A percentile compares a stretch with the other conserved stretches of the same genome.
phyloP scores from a whole-genome alignment of 1,140 invertebrate species.

The Dufourea novaeangliae region DNA sequence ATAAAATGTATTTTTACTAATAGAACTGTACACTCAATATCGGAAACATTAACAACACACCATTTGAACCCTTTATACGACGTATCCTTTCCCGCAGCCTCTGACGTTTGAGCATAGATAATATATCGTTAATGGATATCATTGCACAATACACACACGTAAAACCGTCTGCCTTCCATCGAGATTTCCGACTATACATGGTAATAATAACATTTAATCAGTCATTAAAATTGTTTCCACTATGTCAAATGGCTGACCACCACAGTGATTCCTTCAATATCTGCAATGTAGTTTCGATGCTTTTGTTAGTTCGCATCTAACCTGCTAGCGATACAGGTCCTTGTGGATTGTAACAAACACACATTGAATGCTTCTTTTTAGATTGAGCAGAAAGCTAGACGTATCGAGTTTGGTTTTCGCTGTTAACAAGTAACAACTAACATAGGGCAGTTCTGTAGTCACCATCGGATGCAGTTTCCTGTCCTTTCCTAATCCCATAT shows the following conservation, averaged over 20 bases:
- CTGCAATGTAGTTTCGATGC: slow-evolving; percentile 35
- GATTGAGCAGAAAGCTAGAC: slow-evolving; percentile 69
- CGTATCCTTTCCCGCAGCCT: slow-evolving; percentile 50
- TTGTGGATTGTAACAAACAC: slow-evolving; percentile 23
- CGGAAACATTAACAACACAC: slow-evolving; percentile 41
- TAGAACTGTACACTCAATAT: slow-evolving; percentile 60
- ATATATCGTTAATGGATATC: slow-evolving; percentile 59
- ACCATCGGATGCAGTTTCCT: slow-evolving; percentile 12
- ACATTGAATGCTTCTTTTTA: slow-evolving; percentile 30
- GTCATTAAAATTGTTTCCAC: slow-evolving; percentile 28
- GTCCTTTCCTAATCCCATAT: slow-evolving; percentile 28
- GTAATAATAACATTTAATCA: slow-evolving; percentile 24
- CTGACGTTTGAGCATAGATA: slow-evolving; percentile 59
- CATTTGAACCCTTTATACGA: slow-evolving; percentile 44
- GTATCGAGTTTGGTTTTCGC: slow-evolving; percentile 70
- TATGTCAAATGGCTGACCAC: slow-evolving; percentile 40
- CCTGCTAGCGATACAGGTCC: slow-evolving; percentile 13
- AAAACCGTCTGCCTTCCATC: slow-evolving; percentile 14
- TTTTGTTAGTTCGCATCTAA: not conserved
- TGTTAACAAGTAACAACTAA: slow-evolving; percentile 66
- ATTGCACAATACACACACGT: slow-evolving; percentile 59
- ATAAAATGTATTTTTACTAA: slow-evolving; percentile 54
- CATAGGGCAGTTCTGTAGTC: slow-evolving; percentile 46
- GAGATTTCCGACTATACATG: slow-evolving; percentile 35
- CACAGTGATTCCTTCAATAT: slow-evolving; percentile 61